These are phyloP conservation scores for Telmatherina bonti DNA, from an alignment of 2,797 vertebrate genomes.

Conservation along the genomic window DNA sequence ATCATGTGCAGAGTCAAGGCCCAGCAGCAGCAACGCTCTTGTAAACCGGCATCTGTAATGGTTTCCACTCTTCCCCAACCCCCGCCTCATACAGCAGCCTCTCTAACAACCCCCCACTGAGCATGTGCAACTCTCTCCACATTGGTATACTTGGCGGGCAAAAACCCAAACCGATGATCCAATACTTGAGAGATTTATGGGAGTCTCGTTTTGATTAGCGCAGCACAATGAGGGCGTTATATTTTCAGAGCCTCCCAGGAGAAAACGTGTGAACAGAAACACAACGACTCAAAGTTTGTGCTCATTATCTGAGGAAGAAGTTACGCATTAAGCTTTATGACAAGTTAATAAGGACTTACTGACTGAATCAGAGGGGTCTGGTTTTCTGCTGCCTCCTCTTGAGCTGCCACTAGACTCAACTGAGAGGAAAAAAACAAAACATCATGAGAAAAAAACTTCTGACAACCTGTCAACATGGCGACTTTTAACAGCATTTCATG, in stretches of 20 bases:
- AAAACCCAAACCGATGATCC: slow-evolving; percentile 56
- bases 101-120: slow-evolving; percentile 39
- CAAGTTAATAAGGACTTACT: slow-evolving; percentile 74
- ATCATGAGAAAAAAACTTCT: not conserved
- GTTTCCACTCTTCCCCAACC: slow-evolving; percentile 77
- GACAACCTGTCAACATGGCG: no score
- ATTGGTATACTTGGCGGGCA: slow-evolving; percentile 54
- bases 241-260: slow-evolving; percentile 27
- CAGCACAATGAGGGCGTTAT: slow-evolving; percentile 59
- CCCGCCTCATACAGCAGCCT: slow-evolving; percentile 27
- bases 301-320: slow-evolving; percentile 6
- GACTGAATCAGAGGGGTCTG: slow-evolving; percentile 64
- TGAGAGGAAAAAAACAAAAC: slow-evolving; percentile 49
- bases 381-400: slow-evolving; percentile 63
- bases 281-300: not conserved
- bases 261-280: not conserved
- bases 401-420: slow-evolving; percentile 75
- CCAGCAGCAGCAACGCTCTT: slow-evolving; percentile 60
- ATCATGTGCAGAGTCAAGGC: slow-evolving; percentile 33
- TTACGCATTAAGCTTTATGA: not conserved
- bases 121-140: slow-evolving; percentile 54
- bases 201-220: slow-evolving; percentile 43
- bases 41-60: slow-evolving; percentile 77
- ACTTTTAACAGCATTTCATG: no score
- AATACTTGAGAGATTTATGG: slow-evolving; percentile 57